These are phyloP conservation scores for Graphium colonna DNA, from an alignment of 2,888 invertebrate genomes.

Conservation along the genomic window DNA sequence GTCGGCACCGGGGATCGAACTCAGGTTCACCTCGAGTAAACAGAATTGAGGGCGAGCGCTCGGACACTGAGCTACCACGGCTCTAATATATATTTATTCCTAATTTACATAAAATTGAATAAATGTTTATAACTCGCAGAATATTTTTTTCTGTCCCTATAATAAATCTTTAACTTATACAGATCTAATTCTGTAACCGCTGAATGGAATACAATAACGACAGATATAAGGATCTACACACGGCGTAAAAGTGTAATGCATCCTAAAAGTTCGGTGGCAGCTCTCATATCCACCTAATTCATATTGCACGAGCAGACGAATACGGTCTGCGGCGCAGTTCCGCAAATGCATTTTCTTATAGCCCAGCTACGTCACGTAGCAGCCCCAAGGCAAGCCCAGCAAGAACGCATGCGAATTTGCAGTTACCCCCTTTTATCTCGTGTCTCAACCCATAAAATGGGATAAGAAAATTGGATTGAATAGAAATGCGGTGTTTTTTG, in stretches of 20 bases:
- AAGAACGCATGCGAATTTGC: constrained; percentile 72
- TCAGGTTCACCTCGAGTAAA: no score
- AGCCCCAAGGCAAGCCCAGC: constrained; percentile 56
- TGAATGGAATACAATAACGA: no score
- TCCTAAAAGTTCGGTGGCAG: constrained; percentile 33
- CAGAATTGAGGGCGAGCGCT: no score
- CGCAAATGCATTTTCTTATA: constrained; percentile 79
- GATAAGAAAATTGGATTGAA: constrained; percentile 66
- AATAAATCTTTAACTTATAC: no score
- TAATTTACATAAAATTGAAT: no score
- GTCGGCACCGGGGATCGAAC: no score
- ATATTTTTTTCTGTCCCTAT: no score
- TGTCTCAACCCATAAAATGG: constrained; percentile 60
- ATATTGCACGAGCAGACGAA: constrained; percentile 48
- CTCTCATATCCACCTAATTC: constrained; percentile 43
- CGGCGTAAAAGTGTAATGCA: constrained; percentile 12
- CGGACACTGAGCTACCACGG: no score
- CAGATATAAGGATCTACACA: not conserved
- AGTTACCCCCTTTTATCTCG: constrained; percentile 71
- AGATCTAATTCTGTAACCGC: no score
- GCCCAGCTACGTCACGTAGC: constrained; percentile 76
- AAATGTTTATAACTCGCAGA: no score
- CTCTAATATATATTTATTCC: no score
- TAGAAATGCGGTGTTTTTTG: constrained; percentile 38
- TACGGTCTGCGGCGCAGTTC: constrained; percentile 53